Percentiles rank a stretch among this genome's conserved stretches.
Conservation (phyloP, 2,888 invertebrate genomes). For the Platycheirus rosarum region DNA sequence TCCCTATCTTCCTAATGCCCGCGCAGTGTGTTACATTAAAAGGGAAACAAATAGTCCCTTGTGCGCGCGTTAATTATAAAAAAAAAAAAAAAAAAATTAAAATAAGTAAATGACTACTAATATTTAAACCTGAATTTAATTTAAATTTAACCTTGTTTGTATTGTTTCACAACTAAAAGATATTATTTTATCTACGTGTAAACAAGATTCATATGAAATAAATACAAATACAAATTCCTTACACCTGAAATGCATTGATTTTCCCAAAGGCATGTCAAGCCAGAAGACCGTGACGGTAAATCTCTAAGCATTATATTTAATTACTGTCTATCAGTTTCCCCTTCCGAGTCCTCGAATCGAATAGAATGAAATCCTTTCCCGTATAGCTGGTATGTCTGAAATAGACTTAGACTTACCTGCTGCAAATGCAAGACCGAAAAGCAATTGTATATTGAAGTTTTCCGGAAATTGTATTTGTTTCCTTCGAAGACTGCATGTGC, state of each 20-base stretch:
- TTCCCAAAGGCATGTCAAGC: slow-evolving; percentile 16
- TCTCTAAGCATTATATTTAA: slow-evolving; percentile 57
- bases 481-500: slow-evolving; percentile 66
- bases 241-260: slow-evolving; percentile 54
- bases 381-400: slow-evolving; percentile 10
- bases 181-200: no score
- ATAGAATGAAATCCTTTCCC: slow-evolving; percentile 45
- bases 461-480: slow-evolving; percentile 77
- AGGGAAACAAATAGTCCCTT: no score
- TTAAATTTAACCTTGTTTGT: no score
- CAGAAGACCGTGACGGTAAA: slow-evolving; percentile 57
- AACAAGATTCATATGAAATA: no score
- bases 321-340: slow-evolving; percentile 68
- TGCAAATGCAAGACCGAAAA: slow-evolving; percentile 60
- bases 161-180: no score
- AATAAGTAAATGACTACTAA: no score
- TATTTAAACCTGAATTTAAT: no score
- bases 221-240: slow-evolving; percentile 1
- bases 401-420: slow-evolving; percentile 21
- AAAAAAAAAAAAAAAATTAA: no score
- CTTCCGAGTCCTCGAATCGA: slow-evolving; percentile 20
- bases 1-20: no score
- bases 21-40: no score
- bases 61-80: no score
- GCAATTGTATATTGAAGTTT: slow-evolving; percentile 73